phyloP scores from a whole-genome alignment of 2,113 vertebrate species.

The Tenebrosternarchus preto region DNA sequence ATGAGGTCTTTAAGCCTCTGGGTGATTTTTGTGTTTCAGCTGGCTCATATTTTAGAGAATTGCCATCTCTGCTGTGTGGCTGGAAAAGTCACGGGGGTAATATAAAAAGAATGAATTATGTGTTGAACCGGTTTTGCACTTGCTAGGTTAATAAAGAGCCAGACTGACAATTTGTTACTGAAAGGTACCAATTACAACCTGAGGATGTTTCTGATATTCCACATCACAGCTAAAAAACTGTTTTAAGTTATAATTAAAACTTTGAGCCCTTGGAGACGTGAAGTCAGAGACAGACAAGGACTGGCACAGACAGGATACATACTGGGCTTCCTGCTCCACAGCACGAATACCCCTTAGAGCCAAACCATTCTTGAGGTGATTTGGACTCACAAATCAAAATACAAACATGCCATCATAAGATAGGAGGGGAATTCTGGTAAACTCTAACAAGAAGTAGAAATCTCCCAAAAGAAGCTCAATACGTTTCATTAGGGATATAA shows the following conservation, averaged over 20 bases:
- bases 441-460: neutral
- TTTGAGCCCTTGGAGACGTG: neutral
- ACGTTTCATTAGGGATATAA: neutral
- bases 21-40: constrained; percentile 20
- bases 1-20: constrained; percentile 5
- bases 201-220: neutral
- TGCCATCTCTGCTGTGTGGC: constrained; percentile 4
- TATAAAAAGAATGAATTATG: neutral
- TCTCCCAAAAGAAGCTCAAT: neutral
- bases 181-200: neutral
- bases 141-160: no score
- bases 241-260: constrained; percentile 22
- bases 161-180: no score
- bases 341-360: neutral
- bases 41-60: constrained; percentile 16
- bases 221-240: neutral
- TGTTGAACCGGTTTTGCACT: neutral
- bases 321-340: neutral
- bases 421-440: neutral
- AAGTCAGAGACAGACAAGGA: constrained; percentile 1
- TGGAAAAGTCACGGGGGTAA: neutral
- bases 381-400: neutral
- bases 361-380: neutral
- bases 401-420: neutral
- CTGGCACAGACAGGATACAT: neutral